Conservation (phyloP, 2,113 vertebrate genomes). For the Potamarius usumacintae region DNA sequence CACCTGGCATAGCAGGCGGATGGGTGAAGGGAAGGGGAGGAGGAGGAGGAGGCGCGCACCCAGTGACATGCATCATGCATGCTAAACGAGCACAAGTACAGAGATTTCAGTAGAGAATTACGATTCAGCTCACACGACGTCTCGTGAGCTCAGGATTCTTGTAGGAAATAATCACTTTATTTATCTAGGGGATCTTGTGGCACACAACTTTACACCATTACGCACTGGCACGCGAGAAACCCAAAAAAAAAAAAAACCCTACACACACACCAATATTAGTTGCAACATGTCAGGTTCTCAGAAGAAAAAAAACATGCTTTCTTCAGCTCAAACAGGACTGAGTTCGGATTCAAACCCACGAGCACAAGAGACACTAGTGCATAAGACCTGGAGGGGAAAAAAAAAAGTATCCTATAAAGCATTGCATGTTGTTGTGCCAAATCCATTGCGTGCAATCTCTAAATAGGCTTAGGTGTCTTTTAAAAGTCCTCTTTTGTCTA, state of each 20-base stretch:
- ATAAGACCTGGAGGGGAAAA: conserved; percentile 51
- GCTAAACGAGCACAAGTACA: conserved; percentile 71
- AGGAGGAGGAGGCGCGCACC: conserved; percentile 63
- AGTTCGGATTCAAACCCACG: background rate
- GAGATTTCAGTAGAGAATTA: conserved; percentile 72
- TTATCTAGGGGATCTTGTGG: background rate
- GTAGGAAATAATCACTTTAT: background rate
- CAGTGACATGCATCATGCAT: conserved; percentile 80
- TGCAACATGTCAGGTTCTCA: too few species aligned
- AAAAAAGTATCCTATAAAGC: conserved; percentile 48
- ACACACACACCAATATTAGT: too few species aligned
- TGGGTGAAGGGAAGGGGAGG: too few species aligned
- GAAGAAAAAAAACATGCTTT: background rate
- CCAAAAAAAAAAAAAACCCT: background rate
- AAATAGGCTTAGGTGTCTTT: conserved; percentile 74
- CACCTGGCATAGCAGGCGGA: conserved; percentile 79
- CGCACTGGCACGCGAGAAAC: background rate
- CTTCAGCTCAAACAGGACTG: background rate
- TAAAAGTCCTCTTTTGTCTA: conserved; percentile 60
- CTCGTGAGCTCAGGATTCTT: conserved; percentile 66
- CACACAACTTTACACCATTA: background rate
- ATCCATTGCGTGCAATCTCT: conserved; percentile 75
- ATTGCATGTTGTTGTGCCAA: conserved; percentile 68
- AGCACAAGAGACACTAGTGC: background rate
- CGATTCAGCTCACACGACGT: conserved; percentile 72